Evolutionary conservation across 2,797 vertebrate species (phyloP), one percentile per base, ranked within the genome.

Genomic region (Esox lucius): DNA sequence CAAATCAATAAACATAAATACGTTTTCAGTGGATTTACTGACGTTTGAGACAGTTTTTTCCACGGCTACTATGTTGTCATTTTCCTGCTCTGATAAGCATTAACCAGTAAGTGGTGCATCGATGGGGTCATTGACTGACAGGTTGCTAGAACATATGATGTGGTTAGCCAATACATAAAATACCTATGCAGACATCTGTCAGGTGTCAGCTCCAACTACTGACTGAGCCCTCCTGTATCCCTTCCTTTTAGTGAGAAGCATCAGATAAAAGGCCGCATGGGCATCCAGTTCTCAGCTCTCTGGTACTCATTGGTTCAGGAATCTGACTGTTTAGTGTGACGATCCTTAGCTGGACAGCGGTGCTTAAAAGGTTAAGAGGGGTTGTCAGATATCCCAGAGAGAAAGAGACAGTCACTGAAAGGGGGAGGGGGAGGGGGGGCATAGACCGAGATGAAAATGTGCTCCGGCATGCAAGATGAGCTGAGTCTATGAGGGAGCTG

Each of bases 401-500:
- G 26, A 22, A 49, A 51, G 61, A 67, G 26, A 53, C 17, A 76
- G 16, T 77, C 72, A 78, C 16, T 70, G 71, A 68, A 19, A 67
- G 68, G 75, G 46, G 12, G 42, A 28, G 61, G 11, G 53, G 24
- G 26, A 33, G 74, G 46, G 66, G 70, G 28, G 22, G 31, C 35
- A 71, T 12, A 78, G 71, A 75, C n/a, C 72, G 64, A 49, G 31
- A 70, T 7, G 3, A 35, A 39, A 39, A 39, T 7, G 70, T 74
- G 26, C 2, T 24, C 56, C 16, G 75, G 78, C 74, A 26, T 24
- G 56, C 73, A 22, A 56, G 19, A 22, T 66, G 46, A 70, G 51
- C 49, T 62, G 68, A 64, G 74, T 87, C 84, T 70, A 83, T 80
- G 65, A 87, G 85, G 76, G 81, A 78, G 79, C 80, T 84, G 82